Conservation (phyloP, 2,888 invertebrate species). For the Seira sanloemensis region DNA sequence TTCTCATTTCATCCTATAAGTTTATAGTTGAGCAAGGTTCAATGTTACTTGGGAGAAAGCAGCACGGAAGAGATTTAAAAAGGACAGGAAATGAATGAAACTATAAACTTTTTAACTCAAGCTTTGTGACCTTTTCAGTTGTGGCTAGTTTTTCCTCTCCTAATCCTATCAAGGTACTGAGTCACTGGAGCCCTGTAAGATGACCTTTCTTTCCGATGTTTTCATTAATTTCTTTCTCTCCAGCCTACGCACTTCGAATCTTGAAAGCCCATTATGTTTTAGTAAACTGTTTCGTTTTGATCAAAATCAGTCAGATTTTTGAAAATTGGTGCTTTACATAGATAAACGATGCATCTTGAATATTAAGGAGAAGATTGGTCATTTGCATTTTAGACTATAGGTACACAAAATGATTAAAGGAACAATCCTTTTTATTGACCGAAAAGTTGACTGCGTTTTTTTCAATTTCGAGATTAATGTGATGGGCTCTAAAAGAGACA, state of each 20-base stretch:
- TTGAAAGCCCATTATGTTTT: not conserved
- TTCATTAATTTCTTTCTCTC: not conserved
- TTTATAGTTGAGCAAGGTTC: not conserved
- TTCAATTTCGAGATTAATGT: too few relatives aligned
- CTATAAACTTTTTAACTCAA: not conserved
- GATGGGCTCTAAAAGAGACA: too few relatives aligned
- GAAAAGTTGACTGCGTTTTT: too few relatives aligned
- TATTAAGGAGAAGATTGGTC: not conserved
- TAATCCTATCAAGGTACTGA: not conserved
- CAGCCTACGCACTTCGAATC: not conserved
- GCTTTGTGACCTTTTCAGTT: not conserved
- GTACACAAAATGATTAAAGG: too few relatives aligned
- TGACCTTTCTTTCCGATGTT: not conserved
- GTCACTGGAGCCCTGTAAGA: not conserved
- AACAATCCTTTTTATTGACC: too few relatives aligned
- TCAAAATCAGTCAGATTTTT: too few relatives aligned
- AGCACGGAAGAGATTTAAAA: not conserved
- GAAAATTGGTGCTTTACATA: too few relatives aligned
- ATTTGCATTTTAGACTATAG: too few relatives aligned
- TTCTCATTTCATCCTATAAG: not conserved
- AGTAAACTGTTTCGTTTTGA: too few relatives aligned
- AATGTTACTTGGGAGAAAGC: not conserved
- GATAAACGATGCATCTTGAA: not conserved
- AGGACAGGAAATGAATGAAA: not conserved
- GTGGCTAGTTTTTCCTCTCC: not conserved